Conservation (phyloP, 1,140 invertebrate genomes). For the Ceratosolen solmsi region DNA sequence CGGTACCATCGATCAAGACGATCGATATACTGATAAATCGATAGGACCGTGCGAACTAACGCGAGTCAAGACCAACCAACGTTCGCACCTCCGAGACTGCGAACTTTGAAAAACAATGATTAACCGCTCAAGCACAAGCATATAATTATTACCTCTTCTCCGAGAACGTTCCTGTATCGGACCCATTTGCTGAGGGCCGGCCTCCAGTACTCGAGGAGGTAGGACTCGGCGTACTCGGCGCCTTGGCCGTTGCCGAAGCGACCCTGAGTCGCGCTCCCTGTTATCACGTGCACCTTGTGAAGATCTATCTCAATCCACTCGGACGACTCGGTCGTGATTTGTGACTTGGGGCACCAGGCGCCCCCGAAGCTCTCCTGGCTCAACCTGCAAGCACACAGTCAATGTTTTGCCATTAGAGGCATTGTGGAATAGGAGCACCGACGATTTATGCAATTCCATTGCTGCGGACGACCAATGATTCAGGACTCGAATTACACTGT, state of each 20-base stretch:
- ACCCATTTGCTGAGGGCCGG: slow-evolving; percentile 82
- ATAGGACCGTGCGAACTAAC: too few relatives aligned
- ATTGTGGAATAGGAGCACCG: neutral
- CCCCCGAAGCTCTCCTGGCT: slow-evolving; percentile 84
- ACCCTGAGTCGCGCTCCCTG: slow-evolving; percentile 86
- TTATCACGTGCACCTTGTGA: slow-evolving; percentile 82
- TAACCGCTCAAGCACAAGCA: too few relatives aligned
- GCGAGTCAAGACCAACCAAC: too few relatives aligned
- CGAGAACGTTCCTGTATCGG: slow-evolving; percentile 78
- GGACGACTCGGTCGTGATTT: slow-evolving; percentile 80
- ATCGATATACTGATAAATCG: too few relatives aligned
- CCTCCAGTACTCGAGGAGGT: slow-evolving; percentile 86
- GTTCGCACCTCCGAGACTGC: too few relatives aligned
- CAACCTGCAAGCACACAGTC: slow-evolving; percentile 76
- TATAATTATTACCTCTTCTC: slow-evolving; percentile 77
- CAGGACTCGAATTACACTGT: neutral
- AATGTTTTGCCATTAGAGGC: neutral
- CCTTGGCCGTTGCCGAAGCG: slow-evolving; percentile 90
- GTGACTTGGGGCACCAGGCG: slow-evolving; percentile 87
- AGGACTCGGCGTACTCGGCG: slow-evolving; percentile 84
- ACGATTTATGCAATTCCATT: neutral
- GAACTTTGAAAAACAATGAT: too few relatives aligned
- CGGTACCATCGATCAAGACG: too few relatives aligned
- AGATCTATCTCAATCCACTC: slow-evolving; percentile 90
- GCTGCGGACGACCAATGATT: neutral